Base-by-base conservation (phyloP, 2,888 invertebrate species). In the Sisyra terminalis region DNA sequence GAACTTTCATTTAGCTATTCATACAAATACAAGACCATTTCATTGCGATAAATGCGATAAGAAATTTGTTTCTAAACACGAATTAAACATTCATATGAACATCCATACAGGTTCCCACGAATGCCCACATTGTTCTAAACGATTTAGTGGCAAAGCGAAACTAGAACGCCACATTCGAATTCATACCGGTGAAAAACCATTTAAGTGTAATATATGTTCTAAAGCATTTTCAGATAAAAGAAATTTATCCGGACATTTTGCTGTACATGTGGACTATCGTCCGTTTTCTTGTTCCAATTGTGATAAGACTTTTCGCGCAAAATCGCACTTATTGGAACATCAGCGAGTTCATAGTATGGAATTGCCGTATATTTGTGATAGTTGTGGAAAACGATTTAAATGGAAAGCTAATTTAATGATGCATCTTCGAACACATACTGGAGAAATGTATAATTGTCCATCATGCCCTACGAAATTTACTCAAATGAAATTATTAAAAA, bases 321-420 rank as follows among this genome's bases (percentile, higher is more conserved):
- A 37, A 6, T 37, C 37, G 5, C 37, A 49, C 43, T 43, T 49
- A 36, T 39, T 44, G 9, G 42, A 46, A 10, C 50, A 50, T 45
- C 38, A 37, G 7, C 46, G 45, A 32, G 47, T 34, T 7, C 50
- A 50, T 32, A 46, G 46, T 2, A 15, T 37, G 18, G 37, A 37
- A 11, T 3, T 11, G 16, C 37, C 37, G n/a, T 37, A 17, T 18
- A 37, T 18, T 17, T 50, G 50, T 44, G 46, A 47, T 34, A 40
- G 41, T 15, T 50, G 50, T 31, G 29, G 37, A 29, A 48, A 50
- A 44, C 44, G 46, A 10, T 49, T 49, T 42, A 46, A 45, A 40
- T 47, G 49, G 16, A 47, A 48, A 32, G 42, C 44, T n/a, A 48
- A 46, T 18, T 40, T 50, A 39, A 35, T 46, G n/a, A 48, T 48